Base-by-base conservation (phyloP, 2,797 vertebrate species). In the Sebastiscus albofasciatus region DNA sequence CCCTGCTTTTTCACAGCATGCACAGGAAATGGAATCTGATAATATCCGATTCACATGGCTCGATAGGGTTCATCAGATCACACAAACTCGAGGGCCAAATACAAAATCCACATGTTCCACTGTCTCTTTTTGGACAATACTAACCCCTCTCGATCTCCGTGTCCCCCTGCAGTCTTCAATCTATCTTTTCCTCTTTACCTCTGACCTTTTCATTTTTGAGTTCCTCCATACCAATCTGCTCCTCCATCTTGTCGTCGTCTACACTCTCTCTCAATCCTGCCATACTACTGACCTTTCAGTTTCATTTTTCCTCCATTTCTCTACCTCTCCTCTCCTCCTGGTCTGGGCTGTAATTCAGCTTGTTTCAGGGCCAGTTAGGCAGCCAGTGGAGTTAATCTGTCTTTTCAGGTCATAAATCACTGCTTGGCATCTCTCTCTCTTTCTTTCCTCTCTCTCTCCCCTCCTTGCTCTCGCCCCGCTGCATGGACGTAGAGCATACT, bases 321-420 rank as follows among this genome's bases (percentile, higher is more conserved):
- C 88, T 87, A 87, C 86, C 85, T 86, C 83, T 87, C 79, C 80
- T 90, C 87, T 92, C 84, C 79, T 92, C 76, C 89, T 90, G 87
- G 91, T 91, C 89, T 89, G 78, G 90, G 93, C 89, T 95, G 93
- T 95, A 95, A 95, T 94, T 94, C 90, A 91, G 92, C 94, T 92
- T 95, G 94, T 95, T 96, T 95, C 94, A 95, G 95, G 95, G 94
- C 95, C 94, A 95, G 94, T 96, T 96, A 95, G 95, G 93, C 94
- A 96, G 94, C 94, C 93, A 94, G 93, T 93, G 93, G 94, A 96
- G 95, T 96, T 95, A 95, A 96, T 95, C 94, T 95, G 93, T 94
- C 93, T 95, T 93, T 93, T 94, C 92, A 95, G 91, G 93, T 95
- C 94, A 95, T 95, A 96, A 96, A 96, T 95, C 94, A 95, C 86